Conservation (phyloP, 2,888 invertebrate species). For the Tenthredo notha region DNA sequence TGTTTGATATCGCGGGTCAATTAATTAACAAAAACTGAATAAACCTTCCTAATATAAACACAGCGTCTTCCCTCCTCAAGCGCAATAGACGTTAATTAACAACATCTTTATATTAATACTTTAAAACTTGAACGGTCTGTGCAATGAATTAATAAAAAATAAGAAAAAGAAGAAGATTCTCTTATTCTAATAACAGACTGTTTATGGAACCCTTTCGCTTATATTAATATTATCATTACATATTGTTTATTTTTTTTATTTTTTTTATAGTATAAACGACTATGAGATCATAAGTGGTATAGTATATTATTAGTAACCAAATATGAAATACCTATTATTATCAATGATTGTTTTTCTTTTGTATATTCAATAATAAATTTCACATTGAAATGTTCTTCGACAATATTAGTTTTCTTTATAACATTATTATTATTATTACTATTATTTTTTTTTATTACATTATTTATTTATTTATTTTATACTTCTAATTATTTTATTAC, state of each 20-base stretch:
- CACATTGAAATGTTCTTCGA: conserved; percentile 27
- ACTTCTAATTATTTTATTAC: neutral
- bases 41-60: neutral
- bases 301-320: conserved; percentile 7
- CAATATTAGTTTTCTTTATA: neutral
- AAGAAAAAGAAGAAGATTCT: neutral
- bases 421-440: neutral
- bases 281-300: neutral
- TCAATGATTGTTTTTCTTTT: conserved; percentile 22
- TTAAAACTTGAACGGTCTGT: neutral
- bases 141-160: neutral
- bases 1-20: neutral
- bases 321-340: neutral
- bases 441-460: neutral
- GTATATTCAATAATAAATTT: conserved; percentile 35
- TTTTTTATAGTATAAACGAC: neutral
- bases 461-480: neutral
- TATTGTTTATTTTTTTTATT: neutral
- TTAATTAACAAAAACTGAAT: neutral
- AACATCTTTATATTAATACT: neutral
- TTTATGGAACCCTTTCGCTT: neutral
- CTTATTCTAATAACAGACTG: neutral
- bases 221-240: neutral
- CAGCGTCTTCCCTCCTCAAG: neutral
- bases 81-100: neutral